Base-by-base conservation (phyloP, 2,797 vertebrate genomes). In the Psittacula derbiana region DNA sequence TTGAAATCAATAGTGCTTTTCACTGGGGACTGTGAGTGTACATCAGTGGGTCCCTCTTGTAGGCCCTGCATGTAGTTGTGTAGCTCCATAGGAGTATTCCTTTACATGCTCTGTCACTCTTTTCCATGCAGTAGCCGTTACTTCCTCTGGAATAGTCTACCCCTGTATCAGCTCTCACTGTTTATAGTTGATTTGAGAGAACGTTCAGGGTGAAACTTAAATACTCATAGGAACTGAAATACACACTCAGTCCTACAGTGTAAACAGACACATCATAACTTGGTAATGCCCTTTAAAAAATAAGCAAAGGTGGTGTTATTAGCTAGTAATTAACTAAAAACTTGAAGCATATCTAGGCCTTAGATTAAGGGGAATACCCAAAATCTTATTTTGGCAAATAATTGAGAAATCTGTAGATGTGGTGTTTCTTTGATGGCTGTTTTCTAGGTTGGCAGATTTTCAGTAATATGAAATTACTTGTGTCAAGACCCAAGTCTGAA, bases 1-100 rank as follows among this genome's bases (percentile, higher is more conserved):
- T 92, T 81, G 70, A 82, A 90, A 78, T 96, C 86, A 93, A 70
- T 95, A 92, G 80, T 44, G 85, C 71, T 85, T 96, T 93, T 95
- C 67, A 92, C 23, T 61, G 0, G 44, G 43, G 65, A 57, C 50
- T 14, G 25, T 5, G 13, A 49, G 57, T 18, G 33, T 27, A 40
- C 16, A 31, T 60, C 65, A 40, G 2, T 2, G 83, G 49, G 78
- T 92, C 96, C 93, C 92, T 95, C 94, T 95, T 76, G 93, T 82
- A 91, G 41, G 64, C 71, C 8, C 47, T 95, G 88, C 86, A 74
- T 0, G 11, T 67, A n/a, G 31, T 18, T 50, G 44, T 57, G 33
- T 58, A 14, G 52, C 79, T 82, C n/a, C 38, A 28, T 53, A 16
- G 18, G 52, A 64, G 55, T 28, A 36, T 1, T 43, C 21, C n/a